Evolutionary conservation across 2,888 invertebrate species (phyloP), one percentile per base, ranked within the genome.

Genomic region (Acleris cristana): DNA sequence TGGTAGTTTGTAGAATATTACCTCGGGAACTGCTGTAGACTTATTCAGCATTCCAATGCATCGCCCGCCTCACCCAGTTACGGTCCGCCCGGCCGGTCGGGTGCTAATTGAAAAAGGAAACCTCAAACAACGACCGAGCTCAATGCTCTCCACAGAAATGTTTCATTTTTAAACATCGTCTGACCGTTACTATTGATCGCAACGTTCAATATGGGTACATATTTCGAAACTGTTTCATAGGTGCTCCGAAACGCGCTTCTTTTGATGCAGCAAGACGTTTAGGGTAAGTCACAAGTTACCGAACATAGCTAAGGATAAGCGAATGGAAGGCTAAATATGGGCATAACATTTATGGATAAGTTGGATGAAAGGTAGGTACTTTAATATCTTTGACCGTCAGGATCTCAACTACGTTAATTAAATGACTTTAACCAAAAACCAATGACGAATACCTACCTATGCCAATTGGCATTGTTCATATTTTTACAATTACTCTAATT

Each of bases 101-200:
- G 93, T 92, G 93, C 88, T 93, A 93, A 93, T 93, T 93, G 92
- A 86, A 83, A 93, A 92, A 90, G 93, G 90, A 91, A 93, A 93
- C 93, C 82, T 91, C 88, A 85, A 92, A 93, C 93, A 92, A 90
- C 90, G 87, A 86, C 85, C 85, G 83, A 84, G 90, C 92, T 90
- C 92, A 91, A 90, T 88, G 91, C 91, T 91, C 92, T 89, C 88
- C 84, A 90, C 90, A 90, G 89, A 90, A 90, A 91, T 88, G 91
- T 88, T 92, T 91, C 91, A 91, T 91, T 91, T 91, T 92, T 90
- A 89, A 92, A 90, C 85, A 87, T 83, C 83, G 78, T 79, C 81
- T 78, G 83, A 89, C 91, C 91, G 91, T 91, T 92, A 90, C 87
- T 82, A 79, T 82, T 82, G 80, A 89, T 87, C 84, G 81, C 74